Conservation (phyloP, 2,797 vertebrate species). For the Pempheris klunzingeri region DNA sequence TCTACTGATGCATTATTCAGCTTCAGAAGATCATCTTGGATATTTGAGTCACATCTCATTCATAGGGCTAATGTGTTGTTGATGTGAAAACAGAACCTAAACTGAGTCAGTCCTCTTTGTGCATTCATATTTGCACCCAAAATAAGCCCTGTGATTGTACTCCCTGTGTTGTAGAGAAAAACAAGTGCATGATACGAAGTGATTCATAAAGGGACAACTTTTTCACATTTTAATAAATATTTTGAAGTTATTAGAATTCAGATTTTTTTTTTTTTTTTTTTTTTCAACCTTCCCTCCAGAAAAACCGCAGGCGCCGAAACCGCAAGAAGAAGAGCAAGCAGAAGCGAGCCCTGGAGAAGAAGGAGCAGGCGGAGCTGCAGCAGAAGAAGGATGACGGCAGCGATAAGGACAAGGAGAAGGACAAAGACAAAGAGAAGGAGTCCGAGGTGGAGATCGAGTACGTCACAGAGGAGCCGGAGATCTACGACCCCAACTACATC, state of each 20-base stretch:
- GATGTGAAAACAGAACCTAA: neutral
- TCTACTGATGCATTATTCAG: neutral
- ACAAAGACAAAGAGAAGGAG: constrained; percentile 79
- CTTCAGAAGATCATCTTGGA: neutral
- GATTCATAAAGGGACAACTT: neutral
- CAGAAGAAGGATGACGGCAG: constrained; percentile 49
- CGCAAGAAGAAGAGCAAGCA: constrained; percentile 93
- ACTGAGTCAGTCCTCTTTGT: neutral
- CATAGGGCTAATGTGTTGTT: neutral
- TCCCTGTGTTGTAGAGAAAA: neutral
- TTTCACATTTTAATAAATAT: no score
- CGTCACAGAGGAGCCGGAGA: constrained; percentile 92
- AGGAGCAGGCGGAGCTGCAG: constrained; percentile 82
- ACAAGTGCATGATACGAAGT: neutral
- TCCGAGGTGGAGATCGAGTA: constrained; percentile 93
- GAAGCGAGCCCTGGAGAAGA: constrained; percentile 80
- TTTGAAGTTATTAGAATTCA: neutral
- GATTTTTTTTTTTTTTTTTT: neutral
- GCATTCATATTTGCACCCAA: neutral
- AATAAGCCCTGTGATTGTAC: neutral
- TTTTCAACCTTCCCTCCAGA: constrained; percentile 73
- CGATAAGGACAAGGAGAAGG: constrained; percentile 71
- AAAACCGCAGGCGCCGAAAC: constrained; percentile 92
- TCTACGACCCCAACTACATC: constrained; percentile 94
- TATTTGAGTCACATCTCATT: neutral